Evolutionary conservation across 2,113 vertebrate genomes (phyloP).

Genomic region (Podarcis muralis): DNA sequence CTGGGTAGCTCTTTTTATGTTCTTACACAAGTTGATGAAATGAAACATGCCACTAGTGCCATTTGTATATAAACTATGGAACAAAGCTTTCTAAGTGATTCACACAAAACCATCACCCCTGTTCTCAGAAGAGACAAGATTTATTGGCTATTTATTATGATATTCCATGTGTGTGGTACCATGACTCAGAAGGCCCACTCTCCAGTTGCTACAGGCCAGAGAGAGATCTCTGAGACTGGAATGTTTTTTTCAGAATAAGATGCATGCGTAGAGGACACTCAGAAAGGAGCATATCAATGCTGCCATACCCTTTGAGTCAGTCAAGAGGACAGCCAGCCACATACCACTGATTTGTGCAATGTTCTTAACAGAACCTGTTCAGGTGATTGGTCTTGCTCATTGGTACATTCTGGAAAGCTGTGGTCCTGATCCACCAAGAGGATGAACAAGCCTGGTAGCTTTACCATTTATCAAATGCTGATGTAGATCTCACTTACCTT

Average conservation of each 20-base stretch:
- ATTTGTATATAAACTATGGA: too few relatives aligned
- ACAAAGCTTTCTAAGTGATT: too few relatives aligned
- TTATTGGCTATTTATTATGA: neutral
- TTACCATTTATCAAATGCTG: conserved; percentile 21
- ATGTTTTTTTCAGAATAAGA: neutral
- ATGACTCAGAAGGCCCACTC: neutral
- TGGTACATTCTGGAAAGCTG: too few relatives aligned
- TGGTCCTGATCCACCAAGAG: neutral
- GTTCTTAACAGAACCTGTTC: neutral
- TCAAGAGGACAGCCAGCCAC: neutral
- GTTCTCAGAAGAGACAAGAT: neutral
- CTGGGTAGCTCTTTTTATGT: too few relatives aligned
- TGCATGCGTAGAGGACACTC: neutral
- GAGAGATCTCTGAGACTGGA: too few relatives aligned
- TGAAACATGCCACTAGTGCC: too few relatives aligned
- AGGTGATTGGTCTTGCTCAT: too few relatives aligned
- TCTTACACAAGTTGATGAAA: too few relatives aligned
- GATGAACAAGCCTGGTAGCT: neutral
- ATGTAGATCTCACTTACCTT: conserved; percentile 39
- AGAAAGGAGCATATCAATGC: neutral
- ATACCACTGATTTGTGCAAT: neutral
- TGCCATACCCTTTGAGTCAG: neutral
- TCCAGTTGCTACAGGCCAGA: neutral
- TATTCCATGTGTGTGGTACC: too few relatives aligned
- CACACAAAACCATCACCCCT: too few relatives aligned